Conservation (phyloP, 2,797 vertebrate genomes). For the Moxostoma hubbsi region DNA sequence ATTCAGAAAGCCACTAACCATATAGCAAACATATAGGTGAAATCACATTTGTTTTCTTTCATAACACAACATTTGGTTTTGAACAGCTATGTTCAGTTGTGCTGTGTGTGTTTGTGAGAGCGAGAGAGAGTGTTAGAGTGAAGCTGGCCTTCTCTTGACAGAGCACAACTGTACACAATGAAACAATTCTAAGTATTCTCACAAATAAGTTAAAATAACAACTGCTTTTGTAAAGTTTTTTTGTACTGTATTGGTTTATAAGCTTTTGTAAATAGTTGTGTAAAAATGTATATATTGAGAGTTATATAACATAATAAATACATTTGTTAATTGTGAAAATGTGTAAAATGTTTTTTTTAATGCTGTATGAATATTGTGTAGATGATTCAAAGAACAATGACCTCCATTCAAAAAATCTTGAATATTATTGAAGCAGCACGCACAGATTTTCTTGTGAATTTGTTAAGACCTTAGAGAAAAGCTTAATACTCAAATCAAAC, state of each 20-base stretch:
- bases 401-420: not conserved
- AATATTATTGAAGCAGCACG: not conserved
- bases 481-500: constrained; percentile 18
- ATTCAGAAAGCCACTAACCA: constrained; percentile 10
- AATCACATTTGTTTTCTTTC: constrained; percentile 8
- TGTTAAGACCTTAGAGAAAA: constrained; percentile 16
- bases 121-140: constrained; percentile 63
- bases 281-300: constrained; percentile 80
- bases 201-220: constrained; percentile 42
- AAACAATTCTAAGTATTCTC: not conserved
- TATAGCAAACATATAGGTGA: constrained; percentile 17
- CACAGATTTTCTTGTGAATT: constrained; percentile 4
- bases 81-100: constrained; percentile 31
- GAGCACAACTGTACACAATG: constrained; percentile 22
- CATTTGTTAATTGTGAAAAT: constrained; percentile 75
- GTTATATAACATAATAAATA: constrained; percentile 67
- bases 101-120: constrained; percentile 46
- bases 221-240: constrained; percentile 41
- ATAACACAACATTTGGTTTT: not conserved
- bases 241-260: constrained; percentile 61
- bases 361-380: constrained; percentile 65
- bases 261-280: constrained; percentile 72
- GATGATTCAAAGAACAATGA: not conserved
- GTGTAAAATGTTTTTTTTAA: constrained; percentile 46
- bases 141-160: constrained; percentile 50